Conservation (phyloP, 2,113 vertebrate genomes). For the Anarhynchus alexandrinus region DNA sequence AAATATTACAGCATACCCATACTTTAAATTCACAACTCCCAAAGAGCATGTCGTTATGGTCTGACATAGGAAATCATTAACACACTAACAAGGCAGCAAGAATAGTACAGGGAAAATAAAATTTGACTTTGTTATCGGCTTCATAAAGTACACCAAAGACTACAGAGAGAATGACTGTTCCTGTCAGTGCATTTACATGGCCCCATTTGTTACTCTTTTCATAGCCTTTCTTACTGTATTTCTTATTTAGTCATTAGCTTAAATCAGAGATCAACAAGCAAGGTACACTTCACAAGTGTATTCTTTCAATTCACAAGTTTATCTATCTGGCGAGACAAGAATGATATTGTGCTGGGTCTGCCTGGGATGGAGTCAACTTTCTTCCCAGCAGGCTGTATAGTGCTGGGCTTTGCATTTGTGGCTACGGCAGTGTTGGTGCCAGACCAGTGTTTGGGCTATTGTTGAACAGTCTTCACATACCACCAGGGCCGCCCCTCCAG, state of each 20-base stretch:
- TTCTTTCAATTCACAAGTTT: neutral
- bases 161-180: neutral
- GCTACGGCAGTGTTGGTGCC: neutral
- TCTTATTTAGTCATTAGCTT: neutral
- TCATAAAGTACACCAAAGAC: neutral
- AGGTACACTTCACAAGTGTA: no score
- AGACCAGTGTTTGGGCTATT: rapidly evolving
- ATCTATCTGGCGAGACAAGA: neutral
- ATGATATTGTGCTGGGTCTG: neutral
- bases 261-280: neutral
- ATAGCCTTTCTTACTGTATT: neutral
- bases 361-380: neutral
- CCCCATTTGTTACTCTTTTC: neutral
- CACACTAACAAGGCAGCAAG: neutral
- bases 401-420: neutral
- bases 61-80: conserved; percentile 15
- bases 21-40: conserved; percentile 3
- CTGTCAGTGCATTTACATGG: neutral
- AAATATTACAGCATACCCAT: neutral
- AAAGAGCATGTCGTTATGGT: neutral
- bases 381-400: neutral
- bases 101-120: conserved; percentile 33
- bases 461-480: neutral
- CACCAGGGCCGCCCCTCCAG: neutral
- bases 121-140: neutral